These are phyloP conservation scores for Cinara cedri DNA, from an alignment of 2,888 invertebrate species.

Conservation along the genomic window DNA sequence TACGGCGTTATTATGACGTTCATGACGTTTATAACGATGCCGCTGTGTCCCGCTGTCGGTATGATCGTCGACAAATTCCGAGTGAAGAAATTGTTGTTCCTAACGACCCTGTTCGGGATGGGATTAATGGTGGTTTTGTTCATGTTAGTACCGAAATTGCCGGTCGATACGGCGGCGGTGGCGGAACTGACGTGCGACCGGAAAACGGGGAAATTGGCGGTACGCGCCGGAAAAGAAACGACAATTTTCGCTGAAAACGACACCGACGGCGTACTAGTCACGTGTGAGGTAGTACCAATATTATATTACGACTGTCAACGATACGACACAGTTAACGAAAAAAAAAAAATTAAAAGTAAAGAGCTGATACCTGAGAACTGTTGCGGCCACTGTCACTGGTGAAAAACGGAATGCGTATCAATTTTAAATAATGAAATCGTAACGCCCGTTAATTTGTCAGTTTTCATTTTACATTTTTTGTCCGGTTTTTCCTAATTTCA, in stretches of 20 bases:
- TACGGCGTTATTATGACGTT: conserved; percentile 81
- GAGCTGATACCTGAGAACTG: too few relatives aligned
- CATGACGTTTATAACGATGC: conserved; percentile 77
- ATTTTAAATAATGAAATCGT: too few relatives aligned
- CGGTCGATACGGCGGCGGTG: background rate
- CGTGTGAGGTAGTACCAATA: conserved; percentile 23
- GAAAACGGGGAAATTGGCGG: background rate
- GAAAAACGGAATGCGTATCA: too few relatives aligned
- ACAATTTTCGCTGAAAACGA: too few relatives aligned
- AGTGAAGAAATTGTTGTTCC: conserved; percentile 75
- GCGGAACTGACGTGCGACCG: background rate
- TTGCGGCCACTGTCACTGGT: too few relatives aligned
- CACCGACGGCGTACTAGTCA: background rate
- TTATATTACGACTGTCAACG: too few relatives aligned
- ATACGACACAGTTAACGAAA: too few relatives aligned
- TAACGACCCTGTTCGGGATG: background rate
- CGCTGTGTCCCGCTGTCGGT: conserved; percentile 82
- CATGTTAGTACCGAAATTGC: conserved; percentile 10
- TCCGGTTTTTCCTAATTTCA: too few relatives aligned
- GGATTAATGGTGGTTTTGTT: background rate
- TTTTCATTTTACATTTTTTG: too few relatives aligned
- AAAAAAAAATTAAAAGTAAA: too few relatives aligned
- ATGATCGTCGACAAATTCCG: conserved; percentile 78
- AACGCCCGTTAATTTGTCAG: too few relatives aligned
- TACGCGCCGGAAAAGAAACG: background rate